Conservation (phyloP, 1,140 invertebrate genomes). For the Octopus sinensis region DNA sequence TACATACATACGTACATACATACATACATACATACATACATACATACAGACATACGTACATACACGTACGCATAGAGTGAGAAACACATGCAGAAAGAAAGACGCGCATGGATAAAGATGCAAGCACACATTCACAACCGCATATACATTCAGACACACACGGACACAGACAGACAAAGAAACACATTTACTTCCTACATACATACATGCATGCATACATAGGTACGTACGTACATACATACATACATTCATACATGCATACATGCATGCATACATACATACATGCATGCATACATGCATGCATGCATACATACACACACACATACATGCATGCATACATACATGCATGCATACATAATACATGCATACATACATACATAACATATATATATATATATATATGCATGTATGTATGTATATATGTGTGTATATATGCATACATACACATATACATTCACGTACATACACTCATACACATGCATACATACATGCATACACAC, state of each 20-base stretch:
- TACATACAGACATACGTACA: constrained; percentile 25
- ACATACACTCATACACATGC: constrained; percentile 7
- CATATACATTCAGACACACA: constrained; percentile 28
- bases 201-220: constrained; percentile 25
- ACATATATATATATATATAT: constrained; percentile 4
- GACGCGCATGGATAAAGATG: constrained; percentile 9
- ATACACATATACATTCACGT: constrained; percentile 15
- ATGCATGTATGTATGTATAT: not conserved
- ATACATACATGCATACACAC: constrained; percentile 6
- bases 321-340: constrained; percentile 19
- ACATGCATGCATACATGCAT: constrained; percentile 25
- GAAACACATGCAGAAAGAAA: constrained; percentile 24
- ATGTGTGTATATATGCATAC: constrained; percentile 3
- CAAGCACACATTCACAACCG: constrained; percentile 6
- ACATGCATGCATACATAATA: constrained; percentile 21
- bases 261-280: constrained; percentile 26
- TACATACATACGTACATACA: constrained; percentile 24
- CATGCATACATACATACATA: not conserved
- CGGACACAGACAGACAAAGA: constrained; percentile 25
- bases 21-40: constrained; percentile 27
- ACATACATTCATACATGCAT: constrained; percentile 20
- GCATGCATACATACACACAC: constrained; percentile 22
- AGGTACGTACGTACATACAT: constrained; percentile 20
- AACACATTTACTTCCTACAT: not conserved
- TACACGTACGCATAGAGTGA: constrained; percentile 17